Evolutionary conservation across 2,797 vertebrate species (phyloP), one percentile per base, ranked within the genome.

Genomic region (Schizothorax lantsangensis): DNA sequence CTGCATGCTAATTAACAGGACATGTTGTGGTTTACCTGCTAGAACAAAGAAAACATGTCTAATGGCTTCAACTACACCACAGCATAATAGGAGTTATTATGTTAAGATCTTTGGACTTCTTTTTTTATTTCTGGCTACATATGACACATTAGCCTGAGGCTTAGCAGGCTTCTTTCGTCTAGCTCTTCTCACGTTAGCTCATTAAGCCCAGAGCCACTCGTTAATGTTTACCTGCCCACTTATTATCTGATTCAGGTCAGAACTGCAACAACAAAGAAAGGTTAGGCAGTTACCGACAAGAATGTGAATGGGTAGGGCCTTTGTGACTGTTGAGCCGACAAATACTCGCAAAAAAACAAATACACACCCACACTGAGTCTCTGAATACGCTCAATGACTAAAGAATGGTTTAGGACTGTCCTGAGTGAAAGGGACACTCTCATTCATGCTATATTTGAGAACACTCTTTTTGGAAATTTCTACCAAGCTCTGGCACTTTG

Each of bases 281-380:
- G 86, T 90, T 91, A 88, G 91, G 91, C 89, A 91, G 89, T 92
- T 92, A 89, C 90, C 40, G 90, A 84, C 40, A 92, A 92, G 94
- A 95, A 95, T 95, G 94, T 90, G 36, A 87, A 91, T 91, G 79
- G 92, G 91, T 94, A 90, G 88, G 88, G 79, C 86, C 74, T 91
- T 87, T 83, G 83, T 90, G 10, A 66, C 86, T 86, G 87, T 62
- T 83, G 87, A 89, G 88, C 68, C 73, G 88, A 90, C 83, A 72
- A 45, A 90, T 83, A 88, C 86, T 90, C 79, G 71, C 54, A 45
- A 92, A 79, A 91, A 89, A 87, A 81, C 40, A 86, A 86, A 84
- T 43, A 87, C 85, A 86, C 81, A 83, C 83, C 72, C 71, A 84
- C 71, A 75, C 49, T 78, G 78, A 73, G 36, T 86, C 81, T 86